Conservation (phyloP, 2,113 vertebrate species). For the Gopherus flavomarginatus region DNA sequence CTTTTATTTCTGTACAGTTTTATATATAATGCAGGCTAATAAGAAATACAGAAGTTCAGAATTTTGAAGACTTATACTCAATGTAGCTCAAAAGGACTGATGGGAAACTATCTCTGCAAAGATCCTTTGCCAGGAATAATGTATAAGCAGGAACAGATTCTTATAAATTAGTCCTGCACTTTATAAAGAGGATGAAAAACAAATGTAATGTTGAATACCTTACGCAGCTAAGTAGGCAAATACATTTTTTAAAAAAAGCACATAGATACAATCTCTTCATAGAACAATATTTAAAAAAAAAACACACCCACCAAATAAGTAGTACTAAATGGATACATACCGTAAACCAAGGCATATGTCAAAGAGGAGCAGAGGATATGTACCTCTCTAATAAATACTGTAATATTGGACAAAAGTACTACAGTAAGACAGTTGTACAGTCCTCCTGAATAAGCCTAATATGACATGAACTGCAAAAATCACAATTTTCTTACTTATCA, state of each 20-base stretch:
- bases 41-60: neutral
- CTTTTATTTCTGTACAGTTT: neutral
- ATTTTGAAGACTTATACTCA: neutral
- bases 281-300: neutral
- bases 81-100: neutral
- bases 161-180: neutral
- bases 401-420: neutral
- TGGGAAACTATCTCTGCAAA: neutral
- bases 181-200: neutral
- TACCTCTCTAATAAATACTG: neutral
- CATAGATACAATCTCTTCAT: neutral
- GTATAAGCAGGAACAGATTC: neutral
- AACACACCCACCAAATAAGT: neutral
- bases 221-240: neutral
- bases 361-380: neutral
- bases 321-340: neutral
- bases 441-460: neutral
- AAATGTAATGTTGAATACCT: neutral
- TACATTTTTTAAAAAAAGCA: neutral
- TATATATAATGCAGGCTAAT: too few relatives aligned
- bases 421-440: neutral
- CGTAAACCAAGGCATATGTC: neutral
- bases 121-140: too few relatives aligned
- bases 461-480: neutral
- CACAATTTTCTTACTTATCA: neutral